Evolutionary conservation across 2,888 invertebrate species (phyloP), one percentile per base, ranked within the genome.

Genomic region (Arrhopalites spinosus): DNA sequence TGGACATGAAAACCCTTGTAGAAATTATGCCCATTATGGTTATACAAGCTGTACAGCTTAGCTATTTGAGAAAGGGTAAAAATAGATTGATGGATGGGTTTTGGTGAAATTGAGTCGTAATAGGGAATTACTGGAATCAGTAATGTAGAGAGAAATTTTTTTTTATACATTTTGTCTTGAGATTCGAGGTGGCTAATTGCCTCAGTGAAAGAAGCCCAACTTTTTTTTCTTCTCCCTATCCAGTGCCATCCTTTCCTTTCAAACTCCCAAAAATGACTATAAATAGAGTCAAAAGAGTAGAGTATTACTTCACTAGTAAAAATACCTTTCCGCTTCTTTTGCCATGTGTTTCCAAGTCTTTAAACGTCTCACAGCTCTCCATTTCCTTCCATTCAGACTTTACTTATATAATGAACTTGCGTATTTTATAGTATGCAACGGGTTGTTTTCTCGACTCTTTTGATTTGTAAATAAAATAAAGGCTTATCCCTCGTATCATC

Each of bases 51-150:
- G n/a, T n/a, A n/a, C n/a, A n/a, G n/a, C n/a, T n/a, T 36, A 36
- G 36, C 11, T 3, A 11, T 7, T 36, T 7, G 36, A 36, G 36
- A 3, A 36, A 36, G 36, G 36, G 36, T 63, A 63, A 17, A 63
- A 29, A 63, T 63, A 63, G 63, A 63, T 27, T 63, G 63, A 63
- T 63, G 63, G 30, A 63, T 63, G 63, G 63, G 15, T 59, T 63
- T 27, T 29, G 63, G 1, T 15, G 1, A n/a, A 8, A 63, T 63
- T 30, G 13, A 15, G 25, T 25, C 13, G n/a, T 50, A n/a, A 50
- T 50, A 15, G n/a, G 15, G 3, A n/a, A n/a, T 45, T 45, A 45
- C 45, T 45, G 45, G 45, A 11, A 11, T 15, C 2, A 25, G 59
- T 59, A 59, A 27, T 59, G 59, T 13, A 27, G 13, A 25, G 15